These are phyloP conservation scores for Pseudorhombus dupliciocellatus DNA, from an alignment of 2,113 vertebrate genomes.

Conservation along the genomic window DNA sequence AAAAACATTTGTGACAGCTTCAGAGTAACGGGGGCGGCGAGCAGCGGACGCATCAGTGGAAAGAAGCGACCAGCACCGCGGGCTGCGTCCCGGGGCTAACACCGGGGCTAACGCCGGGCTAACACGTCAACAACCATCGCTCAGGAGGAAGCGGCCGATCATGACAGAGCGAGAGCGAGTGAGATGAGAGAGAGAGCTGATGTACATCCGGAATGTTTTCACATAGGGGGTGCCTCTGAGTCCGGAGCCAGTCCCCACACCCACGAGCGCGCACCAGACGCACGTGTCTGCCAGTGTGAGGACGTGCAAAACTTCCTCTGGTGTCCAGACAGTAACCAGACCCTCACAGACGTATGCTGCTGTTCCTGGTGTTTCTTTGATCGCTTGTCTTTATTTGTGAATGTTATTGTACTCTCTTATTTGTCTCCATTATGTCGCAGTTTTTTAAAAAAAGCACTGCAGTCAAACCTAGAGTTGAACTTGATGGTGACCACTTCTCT, in stretches of 20 bases:
- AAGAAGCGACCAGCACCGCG: conserved; percentile 21
- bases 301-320: no score
- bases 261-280: neutral
- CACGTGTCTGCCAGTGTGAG: neutral
- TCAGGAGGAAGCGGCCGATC: conserved; percentile 30
- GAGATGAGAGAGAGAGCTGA: neutral
- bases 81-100: neutral
- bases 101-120: neutral
- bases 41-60: conserved; percentile 38
- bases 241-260: conserved; percentile 19
- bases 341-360: no score
- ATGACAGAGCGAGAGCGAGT: conserved; percentile 35
- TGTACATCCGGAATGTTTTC: conserved; percentile 70
- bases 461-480: no score
- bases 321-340: no score
- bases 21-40: conserved; percentile 43
- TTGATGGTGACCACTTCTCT: no score
- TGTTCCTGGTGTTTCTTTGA: no score
- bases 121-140: neutral
- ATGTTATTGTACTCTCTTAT: no score
- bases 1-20: conserved; percentile 39
- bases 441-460: no score
- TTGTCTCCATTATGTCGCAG: no score
- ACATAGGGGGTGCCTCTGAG: conserved; percentile 56
- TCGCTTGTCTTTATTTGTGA: no score